Percentiles rank a stretch among this genome's conserved stretches.
Evolutionary conservation across 2,113 vertebrate genomes (phyloP).

Genomic region (Ranitomeya variabilis): DNA sequence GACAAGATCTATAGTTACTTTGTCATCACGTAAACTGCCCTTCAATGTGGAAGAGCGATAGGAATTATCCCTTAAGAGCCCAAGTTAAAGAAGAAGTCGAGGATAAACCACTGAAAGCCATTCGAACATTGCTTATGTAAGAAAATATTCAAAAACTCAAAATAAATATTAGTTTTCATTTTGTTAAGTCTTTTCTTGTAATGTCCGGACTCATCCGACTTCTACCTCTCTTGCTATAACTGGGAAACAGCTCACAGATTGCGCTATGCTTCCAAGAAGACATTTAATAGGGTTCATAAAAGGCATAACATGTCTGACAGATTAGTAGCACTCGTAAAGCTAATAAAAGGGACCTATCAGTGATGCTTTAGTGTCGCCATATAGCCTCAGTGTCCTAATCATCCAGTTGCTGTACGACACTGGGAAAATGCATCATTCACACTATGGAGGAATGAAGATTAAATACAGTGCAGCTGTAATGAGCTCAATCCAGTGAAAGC

Average conservation of each 20-base stretch:
- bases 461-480: neutral
- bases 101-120: neutral
- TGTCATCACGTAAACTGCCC: neutral
- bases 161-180: neutral
- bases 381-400: neutral
- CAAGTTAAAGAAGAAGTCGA: neutral
- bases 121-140: neutral
- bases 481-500: neutral
- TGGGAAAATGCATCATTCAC: constrained; percentile 26
- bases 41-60: neutral
- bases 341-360: constrained; percentile 36
- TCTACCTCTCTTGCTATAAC: neutral
- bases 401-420: neutral
- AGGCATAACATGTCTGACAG: constrained; percentile 45
- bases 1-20: neutral
- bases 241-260: constrained; percentile 18
- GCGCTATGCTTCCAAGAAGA: constrained; percentile 39
- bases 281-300: constrained; percentile 51
- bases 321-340: constrained; percentile 37
- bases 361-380: constrained; percentile 5
- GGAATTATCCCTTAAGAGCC: neutral
- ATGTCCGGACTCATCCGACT: neutral
- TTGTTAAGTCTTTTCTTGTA: neutral
- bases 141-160: neutral
- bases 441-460: neutral